Evolutionary conservation across 2,113 vertebrate species (phyloP), one percentile per base, ranked within the genome.

Genomic region (Brachionichthys hirsutus): DNA sequence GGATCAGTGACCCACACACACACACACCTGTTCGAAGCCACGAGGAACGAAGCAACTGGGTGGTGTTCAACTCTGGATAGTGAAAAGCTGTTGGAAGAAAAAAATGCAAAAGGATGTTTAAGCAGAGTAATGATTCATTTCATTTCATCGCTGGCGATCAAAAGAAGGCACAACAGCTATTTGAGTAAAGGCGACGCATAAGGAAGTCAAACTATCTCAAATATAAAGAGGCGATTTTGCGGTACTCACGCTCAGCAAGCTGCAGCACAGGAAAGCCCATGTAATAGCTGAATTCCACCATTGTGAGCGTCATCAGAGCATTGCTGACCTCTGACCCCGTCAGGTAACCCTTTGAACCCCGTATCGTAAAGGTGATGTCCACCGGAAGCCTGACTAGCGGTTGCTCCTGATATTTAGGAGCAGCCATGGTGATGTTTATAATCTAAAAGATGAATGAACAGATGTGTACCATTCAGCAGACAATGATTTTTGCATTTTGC

Each of bases 261-360:
- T 98, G 95, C 61, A 94, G 91, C n/a, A 97, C 95, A 0, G 97
- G 96, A 73, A 93, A 98, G 19, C 95, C 95, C 88, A 98, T 88
- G 70, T 97, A 98, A 88, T 95, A 99, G 85, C 95, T 99, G 90
- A 97, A 99, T 72, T 99, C 97, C 78, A 98, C 97, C 85, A 93
- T 77, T 0, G 90, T 95, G 70, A 99, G 86, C 75, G 92, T 93
- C 75, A 95, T 87, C 44, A 99, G 89, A 53, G 90, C 86, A 51
- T 90, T 88, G 18, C 96, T 99, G 86, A 99, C 92, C 78, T 95
- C 92, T 0, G 95, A 95, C 0, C 97, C 97, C 0, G 89, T 90
- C 60, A 96, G 81, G 68, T 92, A 95, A 22, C 94, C 93, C 0
- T 22, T 58, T 0, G 72, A 17, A 12, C 90, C 89, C 18, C 41